phyloP scores from a whole-genome alignment of 2,113 vertebrate genomes.

The Climacteris rufus region DNA sequence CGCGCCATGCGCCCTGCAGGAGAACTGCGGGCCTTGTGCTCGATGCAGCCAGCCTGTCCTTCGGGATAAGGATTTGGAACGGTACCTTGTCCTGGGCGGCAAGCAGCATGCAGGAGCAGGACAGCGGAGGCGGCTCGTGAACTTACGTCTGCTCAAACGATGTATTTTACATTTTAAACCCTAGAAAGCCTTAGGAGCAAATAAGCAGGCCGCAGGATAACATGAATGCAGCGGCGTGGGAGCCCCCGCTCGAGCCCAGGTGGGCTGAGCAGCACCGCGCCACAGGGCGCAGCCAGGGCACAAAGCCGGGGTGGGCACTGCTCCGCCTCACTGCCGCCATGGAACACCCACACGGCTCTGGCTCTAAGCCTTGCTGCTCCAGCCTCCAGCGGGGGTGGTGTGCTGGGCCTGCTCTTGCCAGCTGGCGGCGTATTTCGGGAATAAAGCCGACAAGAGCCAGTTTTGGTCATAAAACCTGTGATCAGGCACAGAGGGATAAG shows the following conservation, averaged over 20 bases:
- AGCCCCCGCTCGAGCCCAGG: background rate
- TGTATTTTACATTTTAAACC: background rate
- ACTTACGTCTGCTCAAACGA: background rate
- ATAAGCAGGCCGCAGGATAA: background rate
- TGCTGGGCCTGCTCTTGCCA: background rate
- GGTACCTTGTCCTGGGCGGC: background rate
- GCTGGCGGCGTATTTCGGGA: background rate
- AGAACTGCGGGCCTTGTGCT: background rate
- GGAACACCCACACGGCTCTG: accelerated
- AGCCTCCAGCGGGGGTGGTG: too few species aligned
- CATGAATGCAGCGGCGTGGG: background rate
- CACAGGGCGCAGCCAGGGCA: background rate
- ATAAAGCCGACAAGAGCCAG: background rate
- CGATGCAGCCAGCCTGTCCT: background rate
- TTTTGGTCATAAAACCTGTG: background rate
- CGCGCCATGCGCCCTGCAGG: background rate
- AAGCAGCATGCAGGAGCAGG: background rate
- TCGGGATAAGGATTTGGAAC: background rate
- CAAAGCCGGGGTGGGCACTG: accelerated
- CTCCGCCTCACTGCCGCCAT: accelerated
- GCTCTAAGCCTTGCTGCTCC: background rate
- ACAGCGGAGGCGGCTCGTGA: background rate
- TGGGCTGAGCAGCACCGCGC: background rate
- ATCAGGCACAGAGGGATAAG: background rate
- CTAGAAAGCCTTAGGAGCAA: background rate